Percentiles rank a stretch among this genome's conserved stretches.
Conservation (phyloP, 1,140 invertebrate species). For the Condylostylus longicornis region DNA sequence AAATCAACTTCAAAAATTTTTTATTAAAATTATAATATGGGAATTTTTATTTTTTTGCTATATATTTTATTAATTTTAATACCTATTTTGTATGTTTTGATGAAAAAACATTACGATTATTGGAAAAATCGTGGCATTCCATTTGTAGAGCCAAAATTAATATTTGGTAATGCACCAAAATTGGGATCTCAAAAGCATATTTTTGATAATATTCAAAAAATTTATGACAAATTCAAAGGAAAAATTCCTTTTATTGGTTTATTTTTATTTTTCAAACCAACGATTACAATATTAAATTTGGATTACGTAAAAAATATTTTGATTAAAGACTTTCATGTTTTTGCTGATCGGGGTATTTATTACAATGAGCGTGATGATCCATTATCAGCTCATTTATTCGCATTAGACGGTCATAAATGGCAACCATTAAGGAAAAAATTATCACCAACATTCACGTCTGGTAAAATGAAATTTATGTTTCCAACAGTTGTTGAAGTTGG, state of each 20-base stretch:
- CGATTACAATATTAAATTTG: constrained; percentile 30
- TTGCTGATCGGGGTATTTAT: constrained; percentile 38
- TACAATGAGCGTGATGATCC: constrained; percentile 37
- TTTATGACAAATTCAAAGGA: constrained; percentile 14
- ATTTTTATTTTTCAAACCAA: constrained; percentile 22
- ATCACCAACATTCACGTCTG: constrained; percentile 44
- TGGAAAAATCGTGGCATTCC: constrained; percentile 6
- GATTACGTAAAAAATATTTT: constrained; percentile 41
- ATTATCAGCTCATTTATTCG: constrained; percentile 37
- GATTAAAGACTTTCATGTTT: constrained; percentile 42
- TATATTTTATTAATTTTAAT: too few relatives aligned
- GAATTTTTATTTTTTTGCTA: too few relatives aligned
- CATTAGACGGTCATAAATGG: constrained; percentile 40
- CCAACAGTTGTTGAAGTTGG: constrained; percentile 20
- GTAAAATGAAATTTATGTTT: constrained; percentile 39
- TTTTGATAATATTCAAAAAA: constrained; percentile 4
- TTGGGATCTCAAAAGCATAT: not conserved
- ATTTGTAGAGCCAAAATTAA: constrained; percentile 1
- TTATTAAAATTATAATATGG: too few relatives aligned
- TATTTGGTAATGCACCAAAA: constrained; percentile 7
- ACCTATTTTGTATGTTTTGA: too few relatives aligned
- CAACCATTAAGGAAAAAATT: constrained; percentile 42
- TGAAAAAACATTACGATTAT: too few relatives aligned
- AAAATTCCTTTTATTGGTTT: constrained; percentile 11
- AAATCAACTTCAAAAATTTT: too few relatives aligned